These are phyloP conservation scores for Thera obeliscata DNA, from an alignment of 2,888 invertebrate genomes.

Conservation along the genomic window DNA sequence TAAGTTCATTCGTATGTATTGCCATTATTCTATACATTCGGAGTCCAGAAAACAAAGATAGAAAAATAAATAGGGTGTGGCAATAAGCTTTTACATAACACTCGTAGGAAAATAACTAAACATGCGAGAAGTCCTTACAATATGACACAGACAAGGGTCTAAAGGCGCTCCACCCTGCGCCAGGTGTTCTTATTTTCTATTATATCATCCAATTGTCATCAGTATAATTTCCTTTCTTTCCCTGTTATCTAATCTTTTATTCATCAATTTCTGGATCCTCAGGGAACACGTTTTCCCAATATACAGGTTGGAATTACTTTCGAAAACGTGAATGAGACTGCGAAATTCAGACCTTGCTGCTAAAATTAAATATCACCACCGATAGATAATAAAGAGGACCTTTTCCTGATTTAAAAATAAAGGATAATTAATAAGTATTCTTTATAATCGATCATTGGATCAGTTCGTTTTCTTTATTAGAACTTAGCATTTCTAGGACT, in stretches of 20 bases:
- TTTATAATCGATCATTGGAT: too few relatives aligned
- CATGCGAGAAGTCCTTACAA: background rate
- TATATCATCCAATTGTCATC: constrained; percentile 21
- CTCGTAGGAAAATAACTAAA: constrained; percentile 3
- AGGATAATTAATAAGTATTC: too few relatives aligned
- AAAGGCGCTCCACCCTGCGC: background rate
- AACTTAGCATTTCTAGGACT: too few relatives aligned
- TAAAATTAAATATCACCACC: too few relatives aligned
- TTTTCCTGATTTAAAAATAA: too few relatives aligned
- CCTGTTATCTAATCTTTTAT: constrained; percentile 14
- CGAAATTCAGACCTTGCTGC: too few relatives aligned
- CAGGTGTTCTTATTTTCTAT: constrained; percentile 2
- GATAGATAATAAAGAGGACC: too few relatives aligned
- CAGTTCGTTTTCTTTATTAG: too few relatives aligned
- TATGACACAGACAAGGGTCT: constrained; percentile 20
- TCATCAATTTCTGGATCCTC: constrained; percentile 13
- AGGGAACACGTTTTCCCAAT: background rate
- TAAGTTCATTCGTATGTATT: too few relatives aligned
- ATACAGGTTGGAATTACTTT: background rate
- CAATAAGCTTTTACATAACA: constrained; percentile 1
- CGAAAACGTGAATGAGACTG: too few relatives aligned
- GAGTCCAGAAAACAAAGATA: background rate
- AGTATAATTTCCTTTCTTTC: constrained; percentile 13
- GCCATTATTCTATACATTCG: too few relatives aligned
- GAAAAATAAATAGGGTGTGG: background rate